Conservation (phyloP, 2,888 invertebrate genomes). For the Melanotus villosus region DNA sequence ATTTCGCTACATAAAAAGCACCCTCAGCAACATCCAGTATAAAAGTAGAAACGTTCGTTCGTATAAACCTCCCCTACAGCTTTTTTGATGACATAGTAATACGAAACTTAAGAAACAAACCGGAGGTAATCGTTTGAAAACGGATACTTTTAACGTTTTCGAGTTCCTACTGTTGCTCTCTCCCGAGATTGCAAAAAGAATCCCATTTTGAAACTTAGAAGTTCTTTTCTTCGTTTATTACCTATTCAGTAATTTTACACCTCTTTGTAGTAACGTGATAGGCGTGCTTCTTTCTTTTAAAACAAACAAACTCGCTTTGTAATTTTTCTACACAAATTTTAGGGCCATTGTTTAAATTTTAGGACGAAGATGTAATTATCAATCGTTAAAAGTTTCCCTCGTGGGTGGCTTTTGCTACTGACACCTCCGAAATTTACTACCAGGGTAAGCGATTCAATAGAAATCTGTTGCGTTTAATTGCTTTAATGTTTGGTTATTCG, state of each 20-base stretch:
- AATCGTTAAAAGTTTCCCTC: constrained; percentile 27
- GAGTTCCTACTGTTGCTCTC: constrained; percentile 40
- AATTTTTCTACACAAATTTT: not conserved
- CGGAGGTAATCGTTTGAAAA: constrained; percentile 45
- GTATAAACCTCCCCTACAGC: constrained; percentile 7
- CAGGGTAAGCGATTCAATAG: constrained; percentile 22
- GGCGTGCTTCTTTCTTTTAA: not conserved
- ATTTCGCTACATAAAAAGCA: constrained; percentile 31
- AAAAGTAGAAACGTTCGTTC: not conserved
- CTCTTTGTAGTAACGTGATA: constrained; percentile 26
- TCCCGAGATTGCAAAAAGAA: constrained; percentile 38
- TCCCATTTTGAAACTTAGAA: constrained; percentile 44
- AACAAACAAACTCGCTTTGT: constrained; percentile 1
- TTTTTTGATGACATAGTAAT: constrained; percentile 37
- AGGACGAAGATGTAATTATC: constrained; percentile 3
- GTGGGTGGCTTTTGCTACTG: constrained; percentile 31
- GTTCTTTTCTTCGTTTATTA: constrained; percentile 43
- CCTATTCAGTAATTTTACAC: constrained; percentile 44
- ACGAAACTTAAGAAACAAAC: constrained; percentile 39
- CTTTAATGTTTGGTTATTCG: constrained; percentile 3
- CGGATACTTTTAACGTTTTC: constrained; percentile 47
- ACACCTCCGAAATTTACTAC: constrained; percentile 27
- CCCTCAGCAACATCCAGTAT: constrained; percentile 9
- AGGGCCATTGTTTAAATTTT: not conserved
- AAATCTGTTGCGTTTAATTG: constrained; percentile 35